Base-by-base conservation (phyloP, 2,888 invertebrate genomes). In the Megastigmus dorsalis region DNA sequence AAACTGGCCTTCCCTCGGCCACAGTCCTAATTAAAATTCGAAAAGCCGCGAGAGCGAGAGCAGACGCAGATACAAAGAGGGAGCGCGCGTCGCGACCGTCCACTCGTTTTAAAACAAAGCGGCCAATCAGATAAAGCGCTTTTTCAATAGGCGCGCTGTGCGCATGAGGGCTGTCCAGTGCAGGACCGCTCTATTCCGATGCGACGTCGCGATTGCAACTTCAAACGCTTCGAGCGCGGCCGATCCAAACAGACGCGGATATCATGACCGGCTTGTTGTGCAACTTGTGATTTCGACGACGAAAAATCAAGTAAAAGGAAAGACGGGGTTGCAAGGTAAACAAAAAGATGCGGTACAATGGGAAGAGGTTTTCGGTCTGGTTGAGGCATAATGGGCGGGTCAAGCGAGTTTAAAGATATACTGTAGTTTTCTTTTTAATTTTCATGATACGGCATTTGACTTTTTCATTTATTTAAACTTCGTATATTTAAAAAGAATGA, bases 111-210 rank as follows among this genome's bases (percentile, higher is more conserved):
- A 84, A 88, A 88, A 88, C 86, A 87, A 87, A 84, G 82, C 77
- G 50, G 15, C 28, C 45, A 18, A 65, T 73, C 72, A 68, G 68
- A 70, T 71, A 71, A n/a, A 50, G 43, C 38, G 69, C 84, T 86
- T 86, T 86, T 87, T 87, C 84, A 84, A 87, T 86, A 84, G 77
- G 18, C 48, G 41, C 9, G 80, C 76, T n/a, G 76, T 78, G 77
- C 71, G 80, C 83, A 87, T 88, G 87, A 85, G 87, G 88, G 88
- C 87, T 88, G 88, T 88, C 88, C 88, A 86, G 82, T 78, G 84
- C 88, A 88, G 86, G 15, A 30, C 3, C n/a, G 84, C 9, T 33
- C n/a, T n/a, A n/a, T n/a, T n/a, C 84, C 84, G 88, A 88, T 87
- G 83, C 80, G 80, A 84, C 82, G 83, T 80, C 74, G 79, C 80